A percentile compares a stretch with the other conserved stretches of the same genome.
Conservation (phyloP, 2,113 vertebrate genomes). For the Sinocyclocheilus grahami region DNA sequence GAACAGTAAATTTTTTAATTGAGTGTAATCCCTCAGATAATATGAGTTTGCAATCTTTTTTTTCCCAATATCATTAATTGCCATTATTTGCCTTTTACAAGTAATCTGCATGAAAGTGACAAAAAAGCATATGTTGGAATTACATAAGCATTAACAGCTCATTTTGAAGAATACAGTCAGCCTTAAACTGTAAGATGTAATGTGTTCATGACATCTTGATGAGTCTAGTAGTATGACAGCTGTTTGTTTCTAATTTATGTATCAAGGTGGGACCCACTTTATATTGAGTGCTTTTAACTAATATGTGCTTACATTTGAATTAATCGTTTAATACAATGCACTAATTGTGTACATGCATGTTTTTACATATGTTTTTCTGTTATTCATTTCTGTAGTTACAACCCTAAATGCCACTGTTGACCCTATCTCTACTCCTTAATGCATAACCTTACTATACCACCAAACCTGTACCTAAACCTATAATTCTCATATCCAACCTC, state of each 20-base stretch:
- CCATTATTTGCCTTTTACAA: background rate
- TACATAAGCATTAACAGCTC: background rate
- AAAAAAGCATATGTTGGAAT: conserved; percentile 7
- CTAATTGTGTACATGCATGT: background rate
- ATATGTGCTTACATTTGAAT: background rate
- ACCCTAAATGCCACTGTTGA: no score
- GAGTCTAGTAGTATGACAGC: background rate
- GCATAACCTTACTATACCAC: no score
- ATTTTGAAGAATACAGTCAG: background rate
- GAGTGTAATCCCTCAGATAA: background rate
- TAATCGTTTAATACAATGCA: background rate
- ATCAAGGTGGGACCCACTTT: no score
- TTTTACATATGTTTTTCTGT: no score
- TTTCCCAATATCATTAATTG: background rate
- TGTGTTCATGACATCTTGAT: background rate
- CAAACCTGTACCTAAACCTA: no score
- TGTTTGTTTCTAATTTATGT: background rate
- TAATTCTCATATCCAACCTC: no score
- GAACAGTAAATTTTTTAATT: background rate
- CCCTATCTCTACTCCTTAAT: no score
- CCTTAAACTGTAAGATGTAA: background rate
- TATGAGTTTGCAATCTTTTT: background rate
- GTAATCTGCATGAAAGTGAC: conserved; percentile 12
- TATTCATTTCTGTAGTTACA: no score
- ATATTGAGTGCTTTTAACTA: background rate